Evolutionary conservation across 2,797 vertebrate species (phyloP), one percentile per base, ranked within the genome.

Genomic region (Channa striata): DNA sequence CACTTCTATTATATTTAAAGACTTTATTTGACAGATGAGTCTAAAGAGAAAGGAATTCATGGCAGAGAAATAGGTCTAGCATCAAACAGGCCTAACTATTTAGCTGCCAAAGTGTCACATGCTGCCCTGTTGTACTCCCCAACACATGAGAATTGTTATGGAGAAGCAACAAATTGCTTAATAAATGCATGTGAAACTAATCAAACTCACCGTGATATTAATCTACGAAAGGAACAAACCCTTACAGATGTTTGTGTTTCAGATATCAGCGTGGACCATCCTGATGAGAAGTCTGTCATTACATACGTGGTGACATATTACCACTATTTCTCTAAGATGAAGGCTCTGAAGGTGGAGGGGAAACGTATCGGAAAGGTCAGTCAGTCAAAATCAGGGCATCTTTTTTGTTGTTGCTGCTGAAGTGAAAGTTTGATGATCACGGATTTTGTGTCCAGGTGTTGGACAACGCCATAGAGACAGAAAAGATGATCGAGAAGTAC

Each of bases 311-410:
- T 98, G 73, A 97, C 97, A 0, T 98, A 97, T 25, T 98, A 98
- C 84, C 97, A 98, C 92, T 98, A 97, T 87, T 98, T 98, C 93
- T 97, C 96, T 62, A 98, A 97, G 92, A 98, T 98, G 97, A 98
- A 98, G 80, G 96, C 96, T 39, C 89, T 98, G 84, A 96, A 96
- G 69, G 97, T 98, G 13, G 96, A 98, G 91, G 97, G 97, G 78
- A 98, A 97, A 58, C 95, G 97, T 12, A 96, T 98, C 0, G 97
- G 97, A 75, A 98, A 98, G 95, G 97, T 98, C 12, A 25, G 75
- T 57, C 11, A 8, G 5, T 7, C 5, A 42, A 4, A 10, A n/a
- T n/a, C 17, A 8, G 16, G 42, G 14, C 12, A 40, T 8, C 6
- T 8, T 43, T 43, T 5, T n/a, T 17, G 16, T 10, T n/a, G 3